These are phyloP conservation scores for Perccottus glenii DNA, from an alignment of 2,113 vertebrate species.

Conservation along the genomic window DNA sequence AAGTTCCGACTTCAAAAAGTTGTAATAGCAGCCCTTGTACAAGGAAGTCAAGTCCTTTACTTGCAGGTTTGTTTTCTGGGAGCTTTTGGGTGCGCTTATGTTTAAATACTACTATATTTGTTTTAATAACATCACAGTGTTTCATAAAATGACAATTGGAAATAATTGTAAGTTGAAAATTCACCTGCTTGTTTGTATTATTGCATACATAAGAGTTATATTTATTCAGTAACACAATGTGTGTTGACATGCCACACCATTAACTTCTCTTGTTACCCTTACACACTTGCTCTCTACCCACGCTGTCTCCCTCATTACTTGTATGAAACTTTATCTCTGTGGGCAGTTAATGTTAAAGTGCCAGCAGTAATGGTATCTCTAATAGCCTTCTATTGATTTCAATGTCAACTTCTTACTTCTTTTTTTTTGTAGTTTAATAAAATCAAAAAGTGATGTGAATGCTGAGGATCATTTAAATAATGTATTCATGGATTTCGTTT, in stretches of 20 bases:
- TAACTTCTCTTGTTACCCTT: conserved; percentile 1
- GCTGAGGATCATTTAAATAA: too few relatives aligned
- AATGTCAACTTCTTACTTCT: conserved; percentile 19
- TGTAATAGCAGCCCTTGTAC: conserved; percentile 14
- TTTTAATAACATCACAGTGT: not conserved
- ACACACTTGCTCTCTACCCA: conserved; percentile 9
- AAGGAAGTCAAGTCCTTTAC: conserved; percentile 37
- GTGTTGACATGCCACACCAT: conserved; percentile 35
- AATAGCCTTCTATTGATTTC: conserved; percentile 61
- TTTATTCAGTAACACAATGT: not conserved
- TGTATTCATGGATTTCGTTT: too few relatives aligned
- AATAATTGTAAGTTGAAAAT: not conserved
- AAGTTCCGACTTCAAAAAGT: not conserved
- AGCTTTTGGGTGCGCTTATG: not conserved
- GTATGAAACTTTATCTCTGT: conserved; percentile 48
- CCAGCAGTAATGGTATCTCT: conserved; percentile 49
- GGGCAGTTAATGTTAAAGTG: conserved; percentile 30
- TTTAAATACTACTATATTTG: not conserved
- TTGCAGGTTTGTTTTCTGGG: not conserved
- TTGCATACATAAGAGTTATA: too few relatives aligned
- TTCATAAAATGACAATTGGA: not conserved
- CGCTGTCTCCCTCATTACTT: conserved; percentile 23
- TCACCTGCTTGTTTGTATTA: too few relatives aligned
- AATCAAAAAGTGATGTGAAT: too few relatives aligned
- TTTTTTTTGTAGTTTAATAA: not conserved